A percentile compares a stretch with the other conserved stretches of the same genome.
These are phyloP conservation scores for Cylloceria caligata DNA, from an alignment of 2,888 invertebrate species.

Conservation along the genomic window DNA sequence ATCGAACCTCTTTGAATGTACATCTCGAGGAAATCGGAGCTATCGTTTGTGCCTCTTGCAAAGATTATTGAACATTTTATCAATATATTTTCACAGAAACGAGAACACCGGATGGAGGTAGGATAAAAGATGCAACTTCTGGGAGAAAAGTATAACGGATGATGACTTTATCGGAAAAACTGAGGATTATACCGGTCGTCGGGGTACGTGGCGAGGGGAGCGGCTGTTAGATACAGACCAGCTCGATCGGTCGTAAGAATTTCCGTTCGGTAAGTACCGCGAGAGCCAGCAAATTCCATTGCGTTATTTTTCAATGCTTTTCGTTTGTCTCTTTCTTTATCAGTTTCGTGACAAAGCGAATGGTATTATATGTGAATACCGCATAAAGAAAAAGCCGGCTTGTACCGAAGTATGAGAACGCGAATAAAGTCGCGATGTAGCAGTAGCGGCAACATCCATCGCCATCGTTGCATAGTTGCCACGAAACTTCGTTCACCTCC, in stretches of 20 bases:
- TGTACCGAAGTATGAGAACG: neutral
- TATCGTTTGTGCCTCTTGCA: neutral
- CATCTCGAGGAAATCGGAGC: neutral
- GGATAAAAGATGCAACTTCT: neutral
- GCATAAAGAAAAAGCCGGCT: slow-evolving; percentile 1
- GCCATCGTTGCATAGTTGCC: neutral
- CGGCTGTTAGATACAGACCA: slow-evolving; percentile 9
- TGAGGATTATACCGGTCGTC: slow-evolving; percentile 7
- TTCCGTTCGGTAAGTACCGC: slow-evolving; percentile 10
- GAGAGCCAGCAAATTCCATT: slow-evolving; percentile 6
- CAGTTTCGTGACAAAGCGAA: slow-evolving; percentile 21
- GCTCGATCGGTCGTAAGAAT: slow-evolving; percentile 29
- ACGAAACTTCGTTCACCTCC: slow-evolving; percentile 72
- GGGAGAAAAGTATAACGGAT: slow-evolving; percentile 33
- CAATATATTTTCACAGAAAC: slow-evolving; percentile 3
- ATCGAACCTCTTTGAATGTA: neutral
- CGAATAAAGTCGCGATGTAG: neutral
- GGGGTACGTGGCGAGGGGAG: neutral
- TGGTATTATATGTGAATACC: slow-evolving; percentile 24
- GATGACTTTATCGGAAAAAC: slow-evolving; percentile 33
- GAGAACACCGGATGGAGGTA: neutral
- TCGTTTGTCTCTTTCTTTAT: slow-evolving; percentile 15
- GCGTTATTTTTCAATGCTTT: slow-evolving; percentile 12
- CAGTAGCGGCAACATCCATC: slow-evolving; percentile 1
- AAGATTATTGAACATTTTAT: slow-evolving; percentile 34